Conservation (phyloP, 2,888 invertebrate genomes). For the Drosophila pegasa region DNA sequence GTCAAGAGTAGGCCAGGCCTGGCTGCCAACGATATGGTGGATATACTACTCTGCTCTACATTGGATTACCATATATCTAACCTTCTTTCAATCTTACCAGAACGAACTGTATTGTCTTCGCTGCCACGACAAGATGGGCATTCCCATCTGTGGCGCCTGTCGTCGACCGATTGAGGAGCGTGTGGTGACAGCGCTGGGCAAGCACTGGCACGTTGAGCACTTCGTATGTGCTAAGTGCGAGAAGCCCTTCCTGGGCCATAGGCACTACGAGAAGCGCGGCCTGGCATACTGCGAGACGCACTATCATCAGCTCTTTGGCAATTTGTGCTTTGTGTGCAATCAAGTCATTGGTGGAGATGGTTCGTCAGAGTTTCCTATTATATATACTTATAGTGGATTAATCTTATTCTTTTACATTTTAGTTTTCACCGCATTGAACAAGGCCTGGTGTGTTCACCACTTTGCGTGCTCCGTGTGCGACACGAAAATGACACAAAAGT, state of each 20-base stretch:
- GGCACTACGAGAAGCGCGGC: slow-evolving; percentile 99
- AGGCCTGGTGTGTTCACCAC: slow-evolving; percentile 99
- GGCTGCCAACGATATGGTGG: slow-evolving; percentile 94
- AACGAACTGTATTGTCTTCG: slow-evolving; percentile 98
- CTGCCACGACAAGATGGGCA: slow-evolving; percentile 99
- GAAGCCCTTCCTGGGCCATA: slow-evolving; percentile 99
- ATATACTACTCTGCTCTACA: slow-evolving; percentile 25
- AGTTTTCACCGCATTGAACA: slow-evolving; percentile 99
- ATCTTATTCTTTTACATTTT: background rate
- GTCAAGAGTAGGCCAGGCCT: slow-evolving; percentile 96
- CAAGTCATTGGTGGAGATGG: slow-evolving; percentile 99
- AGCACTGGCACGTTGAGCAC: slow-evolving; percentile 99
- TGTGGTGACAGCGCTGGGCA: slow-evolving; percentile 98
- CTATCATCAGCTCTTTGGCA: slow-evolving; percentile 99
- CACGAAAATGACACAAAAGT: slow-evolving; percentile 97
- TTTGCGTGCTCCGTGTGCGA: slow-evolving; percentile 99
- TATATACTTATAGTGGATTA: background rate
- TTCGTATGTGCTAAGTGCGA: slow-evolving; percentile 99
- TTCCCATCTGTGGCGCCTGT: slow-evolving; percentile 99
- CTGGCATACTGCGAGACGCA: slow-evolving; percentile 99
- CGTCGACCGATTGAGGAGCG: slow-evolving; percentile 99
- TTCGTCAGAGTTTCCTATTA: slow-evolving; percentile 85
- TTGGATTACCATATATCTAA: background rate
- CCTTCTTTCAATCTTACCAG: slow-evolving; percentile 83
- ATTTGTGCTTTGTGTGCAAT: slow-evolving; percentile 99